These are phyloP conservation scores for Bovichtus variegatus DNA, from an alignment of 2,797 vertebrate species.

Conservation along the genomic window DNA sequence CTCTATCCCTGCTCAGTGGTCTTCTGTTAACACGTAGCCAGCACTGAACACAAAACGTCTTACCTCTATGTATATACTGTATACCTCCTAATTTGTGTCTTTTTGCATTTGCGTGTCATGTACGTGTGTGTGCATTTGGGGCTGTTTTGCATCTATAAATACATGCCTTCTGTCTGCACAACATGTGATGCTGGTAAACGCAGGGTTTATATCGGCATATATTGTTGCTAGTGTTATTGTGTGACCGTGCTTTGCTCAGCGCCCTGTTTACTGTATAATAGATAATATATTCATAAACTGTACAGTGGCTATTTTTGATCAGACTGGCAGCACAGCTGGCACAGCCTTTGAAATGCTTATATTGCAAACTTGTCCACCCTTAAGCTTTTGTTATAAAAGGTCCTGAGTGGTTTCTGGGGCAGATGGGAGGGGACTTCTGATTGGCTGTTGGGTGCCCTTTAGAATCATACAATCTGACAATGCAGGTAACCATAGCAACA, in stretches of 20 bases:
- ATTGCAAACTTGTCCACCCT: not conserved
- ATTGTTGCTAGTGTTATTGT: conserved; percentile 17
- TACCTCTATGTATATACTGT: conserved; percentile 17
- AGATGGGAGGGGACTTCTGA: not conserved
- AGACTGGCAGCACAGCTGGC: not conserved
- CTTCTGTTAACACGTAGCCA: conserved; percentile 20
- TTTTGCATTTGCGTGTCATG: not conserved
- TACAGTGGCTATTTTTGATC: not conserved
- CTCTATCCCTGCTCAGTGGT: conserved; percentile 15
- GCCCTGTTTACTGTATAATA: not conserved
- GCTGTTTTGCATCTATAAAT: conserved; percentile 1
- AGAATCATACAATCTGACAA: not conserved
- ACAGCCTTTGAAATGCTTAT: conserved; percentile 3
- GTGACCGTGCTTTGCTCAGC: conserved; percentile 14
- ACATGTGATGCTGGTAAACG: conserved; percentile 1
- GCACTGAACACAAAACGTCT: conserved; percentile 24
- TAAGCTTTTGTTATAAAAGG: conserved; percentile 18
- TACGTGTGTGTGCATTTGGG: not conserved
- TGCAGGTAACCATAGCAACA: not conserved
- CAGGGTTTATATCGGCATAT: conserved; percentile 14
- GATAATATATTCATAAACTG: not conserved
- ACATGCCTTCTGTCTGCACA: conserved; percentile 14
- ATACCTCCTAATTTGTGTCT: conserved; percentile 1
- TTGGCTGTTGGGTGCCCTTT: not conserved
- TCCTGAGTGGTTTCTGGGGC: not conserved